Percentiles rank a stretch among this genome's conserved stretches.
These are phyloP conservation scores for Cyprinodon brontotheroides DNA, from an alignment of 2,113 vertebrate species.

Conservation along the genomic window DNA sequence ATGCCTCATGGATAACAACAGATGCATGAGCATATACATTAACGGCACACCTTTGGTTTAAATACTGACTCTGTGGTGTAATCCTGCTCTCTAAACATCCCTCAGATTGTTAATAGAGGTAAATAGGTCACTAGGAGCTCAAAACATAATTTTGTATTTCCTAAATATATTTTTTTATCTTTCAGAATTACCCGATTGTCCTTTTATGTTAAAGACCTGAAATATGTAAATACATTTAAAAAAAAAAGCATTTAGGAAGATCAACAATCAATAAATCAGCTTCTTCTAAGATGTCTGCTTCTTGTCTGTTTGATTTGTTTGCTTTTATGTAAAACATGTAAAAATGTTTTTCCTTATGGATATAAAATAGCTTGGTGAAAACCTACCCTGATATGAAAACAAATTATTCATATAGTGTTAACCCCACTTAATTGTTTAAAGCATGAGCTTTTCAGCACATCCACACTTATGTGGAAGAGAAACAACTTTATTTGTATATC, in stretches of 20 bases:
- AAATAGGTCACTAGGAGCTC: background rate
- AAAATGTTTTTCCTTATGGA: background rate
- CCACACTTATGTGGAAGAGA: no score
- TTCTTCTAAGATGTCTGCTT: conserved; percentile 5
- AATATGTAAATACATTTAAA: conserved; percentile 43
- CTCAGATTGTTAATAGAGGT: background rate
- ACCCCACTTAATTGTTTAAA: background rate
- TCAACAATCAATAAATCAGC: conserved; percentile 52
- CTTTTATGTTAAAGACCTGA: conserved; percentile 18
- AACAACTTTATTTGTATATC: no score
- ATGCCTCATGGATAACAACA: background rate
- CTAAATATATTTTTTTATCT: conserved; percentile 38
- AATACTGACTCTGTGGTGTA: background rate
- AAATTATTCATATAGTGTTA: background rate
- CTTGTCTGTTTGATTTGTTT: background rate
- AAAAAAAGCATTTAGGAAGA: conserved; percentile 45
- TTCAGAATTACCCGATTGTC: conserved; percentile 7
- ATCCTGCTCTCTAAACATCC: conserved; percentile 16
- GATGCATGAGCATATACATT: background rate
- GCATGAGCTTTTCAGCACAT: no score
- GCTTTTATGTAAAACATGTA: background rate
- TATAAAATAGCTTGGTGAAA: background rate
- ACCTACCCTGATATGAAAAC: background rate
- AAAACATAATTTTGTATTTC: conserved; percentile 33
- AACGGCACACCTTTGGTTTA: background rate